A percentile compares a stretch with the other conserved stretches of the same genome.
Evolutionary conservation across 2,113 vertebrate species (phyloP).

Genomic region (Erythrocercus mccallii): DNA sequence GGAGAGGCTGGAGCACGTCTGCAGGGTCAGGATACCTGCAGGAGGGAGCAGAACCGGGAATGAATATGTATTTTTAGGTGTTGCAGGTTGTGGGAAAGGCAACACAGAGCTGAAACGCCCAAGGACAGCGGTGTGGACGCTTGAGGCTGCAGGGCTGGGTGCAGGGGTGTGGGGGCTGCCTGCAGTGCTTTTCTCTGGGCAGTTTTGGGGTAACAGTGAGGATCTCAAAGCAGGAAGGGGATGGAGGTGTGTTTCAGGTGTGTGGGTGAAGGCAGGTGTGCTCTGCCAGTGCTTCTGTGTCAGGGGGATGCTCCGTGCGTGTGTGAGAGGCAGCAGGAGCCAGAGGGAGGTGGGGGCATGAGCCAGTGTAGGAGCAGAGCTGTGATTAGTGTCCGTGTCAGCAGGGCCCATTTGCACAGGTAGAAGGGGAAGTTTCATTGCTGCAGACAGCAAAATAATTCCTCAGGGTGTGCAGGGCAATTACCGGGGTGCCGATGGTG

Average conservation of each 20-base stretch:
- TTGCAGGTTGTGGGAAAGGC: background rate
- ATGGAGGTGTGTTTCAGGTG: background rate
- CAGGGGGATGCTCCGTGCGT: rapidly evolving
- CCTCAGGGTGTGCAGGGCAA: conserved; percentile 50
- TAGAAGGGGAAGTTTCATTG: background rate
- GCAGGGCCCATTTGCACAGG: conserved; percentile 3
- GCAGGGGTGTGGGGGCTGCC: background rate
- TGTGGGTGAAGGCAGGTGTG: background rate
- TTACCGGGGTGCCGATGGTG: conserved; percentile 14
- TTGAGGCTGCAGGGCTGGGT: background rate
- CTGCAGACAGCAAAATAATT: conserved; percentile 38
- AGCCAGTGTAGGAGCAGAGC: background rate
- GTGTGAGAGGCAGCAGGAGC: background rate
- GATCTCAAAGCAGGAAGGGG: background rate
- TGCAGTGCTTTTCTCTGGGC: background rate
- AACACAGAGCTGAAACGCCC: background rate
- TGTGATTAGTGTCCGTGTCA: background rate
- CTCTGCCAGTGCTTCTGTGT: rapidly evolving
- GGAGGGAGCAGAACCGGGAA: background rate
- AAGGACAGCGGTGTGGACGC: rapidly evolving
- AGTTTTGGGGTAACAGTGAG: background rate
- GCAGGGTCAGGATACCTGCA: background rate
- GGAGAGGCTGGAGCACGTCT: background rate
- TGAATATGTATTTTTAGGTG: background rate
- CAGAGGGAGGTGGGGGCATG: rapidly evolving